These are phyloP conservation scores for Eurypyga helias DNA, from an alignment of 2,113 vertebrate genomes.

Conservation along the genomic window DNA sequence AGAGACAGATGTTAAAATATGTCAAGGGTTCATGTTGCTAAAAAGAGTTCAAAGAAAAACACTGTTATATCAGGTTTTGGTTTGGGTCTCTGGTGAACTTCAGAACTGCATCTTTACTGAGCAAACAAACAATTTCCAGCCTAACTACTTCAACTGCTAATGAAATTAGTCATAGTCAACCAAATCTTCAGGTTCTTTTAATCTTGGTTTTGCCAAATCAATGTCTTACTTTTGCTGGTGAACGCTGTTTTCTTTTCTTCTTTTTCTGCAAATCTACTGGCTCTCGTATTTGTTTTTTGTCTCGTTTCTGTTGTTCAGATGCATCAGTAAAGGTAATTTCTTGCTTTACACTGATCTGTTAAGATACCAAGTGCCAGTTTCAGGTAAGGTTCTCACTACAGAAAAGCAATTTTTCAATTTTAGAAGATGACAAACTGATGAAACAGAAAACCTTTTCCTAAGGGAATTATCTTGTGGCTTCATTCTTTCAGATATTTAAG, in stretches of 20 bases:
- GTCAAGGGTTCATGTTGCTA: slow-evolving; percentile 62
- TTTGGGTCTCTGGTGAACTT: slow-evolving; percentile 66
- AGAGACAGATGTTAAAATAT: slow-evolving; percentile 67
- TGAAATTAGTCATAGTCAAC: slow-evolving; percentile 72
- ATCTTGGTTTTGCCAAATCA: slow-evolving; percentile 69
- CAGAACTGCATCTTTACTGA: slow-evolving; percentile 68
- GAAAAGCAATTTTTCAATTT: slow-evolving; percentile 69
- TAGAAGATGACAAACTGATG: slow-evolving; percentile 71
- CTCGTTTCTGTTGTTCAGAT: slow-evolving; percentile 86
- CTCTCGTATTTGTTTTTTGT: slow-evolving; percentile 91
- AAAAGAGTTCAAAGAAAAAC: slow-evolving; percentile 68
- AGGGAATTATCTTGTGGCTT: slow-evolving; percentile 60
- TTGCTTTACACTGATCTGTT: slow-evolving; percentile 96
- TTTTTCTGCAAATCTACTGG: slow-evolving; percentile 92
- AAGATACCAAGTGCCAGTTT: slow-evolving; percentile 77
- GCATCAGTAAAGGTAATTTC: slow-evolving; percentile 94
- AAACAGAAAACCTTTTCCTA: slow-evolving; percentile 67
- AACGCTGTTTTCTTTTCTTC: slow-evolving; percentile 97
- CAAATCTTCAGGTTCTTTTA: slow-evolving; percentile 68
- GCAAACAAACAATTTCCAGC: slow-evolving; percentile 72
- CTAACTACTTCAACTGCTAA: slow-evolving; percentile 68
- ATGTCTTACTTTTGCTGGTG: slow-evolving; percentile 94
- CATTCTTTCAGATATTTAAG: slow-evolving; percentile 68
- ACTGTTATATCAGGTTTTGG: slow-evolving; percentile 63
- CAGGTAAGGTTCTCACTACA: slow-evolving; percentile 73